Evolutionary conservation across 2,113 vertebrate genomes (phyloP).

Genomic region (Gymnorhina tibicen): DNA sequence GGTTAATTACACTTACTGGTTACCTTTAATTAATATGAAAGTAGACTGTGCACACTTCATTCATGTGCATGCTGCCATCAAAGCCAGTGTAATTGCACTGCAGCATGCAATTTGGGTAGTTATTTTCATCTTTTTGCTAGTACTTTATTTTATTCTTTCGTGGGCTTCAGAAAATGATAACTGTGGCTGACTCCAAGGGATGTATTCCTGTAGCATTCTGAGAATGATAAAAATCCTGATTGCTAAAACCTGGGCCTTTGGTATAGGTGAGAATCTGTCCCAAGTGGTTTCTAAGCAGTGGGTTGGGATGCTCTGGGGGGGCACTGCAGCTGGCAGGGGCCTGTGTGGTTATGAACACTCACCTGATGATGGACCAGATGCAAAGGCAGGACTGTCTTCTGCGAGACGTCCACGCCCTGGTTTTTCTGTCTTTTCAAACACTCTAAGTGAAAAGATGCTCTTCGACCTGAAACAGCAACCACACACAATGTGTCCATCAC

Average conservation of each 20-base stretch:
- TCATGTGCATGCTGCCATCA: not conserved
- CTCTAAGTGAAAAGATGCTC: conserved; percentile 96
- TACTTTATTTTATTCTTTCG: not conserved
- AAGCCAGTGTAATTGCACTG: not conserved
- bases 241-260: not conserved
- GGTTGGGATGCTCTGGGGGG: not conserved
- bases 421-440: conserved; percentile 91
- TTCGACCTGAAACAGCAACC: conserved; percentile 77
- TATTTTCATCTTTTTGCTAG: not conserved
- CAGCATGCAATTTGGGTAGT: not conserved
- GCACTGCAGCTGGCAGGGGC: not conserved
- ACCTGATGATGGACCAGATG: conserved; percentile 97
- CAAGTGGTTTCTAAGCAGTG: not conserved
- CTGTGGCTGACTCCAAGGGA: not conserved
- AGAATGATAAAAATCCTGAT: not conserved
- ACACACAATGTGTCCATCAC: not conserved
- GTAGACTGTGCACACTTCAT: not conserved
- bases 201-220: not conserved
- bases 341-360: not conserved
- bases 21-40: not conserved
- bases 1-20: not conserved
- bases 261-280: not conserved
- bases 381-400: conserved; percentile 91
- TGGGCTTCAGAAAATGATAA: not conserved
- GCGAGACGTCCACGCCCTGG: conserved; percentile 80